Evolutionary conservation across 2,888 invertebrate species (phyloP).

Genomic region (Drosophila fungiperda): DNA sequence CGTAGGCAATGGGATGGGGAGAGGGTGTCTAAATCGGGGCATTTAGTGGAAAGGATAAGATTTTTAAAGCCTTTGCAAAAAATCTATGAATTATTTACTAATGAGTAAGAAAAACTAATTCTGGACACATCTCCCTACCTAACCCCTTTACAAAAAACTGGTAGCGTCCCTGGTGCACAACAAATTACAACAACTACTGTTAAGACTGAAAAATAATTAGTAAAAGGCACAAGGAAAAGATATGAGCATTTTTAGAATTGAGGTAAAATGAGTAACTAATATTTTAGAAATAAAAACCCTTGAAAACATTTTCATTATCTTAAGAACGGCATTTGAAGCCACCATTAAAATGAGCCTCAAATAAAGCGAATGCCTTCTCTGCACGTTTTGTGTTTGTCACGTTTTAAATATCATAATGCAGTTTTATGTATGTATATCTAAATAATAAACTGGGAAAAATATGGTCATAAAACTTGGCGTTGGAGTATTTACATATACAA

Average conservation of each 20-base stretch:
- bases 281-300: background rate
- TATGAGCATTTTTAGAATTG: background rate
- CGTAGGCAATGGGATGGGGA: background rate
- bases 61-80: background rate
- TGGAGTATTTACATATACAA: background rate
- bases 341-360: background rate
- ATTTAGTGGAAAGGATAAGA: background rate
- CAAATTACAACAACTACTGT: background rate
- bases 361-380: slow-evolving; percentile 14
- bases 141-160: background rate
- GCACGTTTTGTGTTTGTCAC: background rate
- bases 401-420: background rate
- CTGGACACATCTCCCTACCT: too few relatives aligned
- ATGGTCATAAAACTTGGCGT: background rate
- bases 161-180: background rate
- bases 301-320: background rate
- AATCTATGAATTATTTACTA: background rate
- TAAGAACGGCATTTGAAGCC: background rate
- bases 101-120: background rate
- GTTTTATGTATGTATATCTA: background rate
- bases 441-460: background rate
- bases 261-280: background rate
- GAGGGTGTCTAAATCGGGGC: too few relatives aligned
- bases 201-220: background rate
- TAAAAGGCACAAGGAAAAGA: background rate